A percentile compares a stretch with the other conserved stretches of the same genome.
phyloP scores from a whole-genome alignment of 2,797 vertebrate genomes.

The Momotus momota region DNA sequence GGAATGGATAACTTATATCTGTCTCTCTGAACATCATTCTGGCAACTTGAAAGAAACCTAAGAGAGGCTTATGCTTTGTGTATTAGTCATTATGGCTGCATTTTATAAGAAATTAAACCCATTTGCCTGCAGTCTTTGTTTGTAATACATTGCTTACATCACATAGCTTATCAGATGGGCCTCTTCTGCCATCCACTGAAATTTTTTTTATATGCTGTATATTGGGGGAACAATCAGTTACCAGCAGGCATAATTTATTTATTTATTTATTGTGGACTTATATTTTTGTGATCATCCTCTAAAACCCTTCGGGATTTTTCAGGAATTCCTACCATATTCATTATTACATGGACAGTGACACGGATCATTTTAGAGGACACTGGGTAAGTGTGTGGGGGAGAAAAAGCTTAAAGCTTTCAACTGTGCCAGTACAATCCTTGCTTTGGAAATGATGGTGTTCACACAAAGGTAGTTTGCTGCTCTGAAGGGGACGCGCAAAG shows the following conservation, averaged over 20 bases:
- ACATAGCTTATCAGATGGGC: not conserved
- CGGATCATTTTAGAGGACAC: constrained; percentile 89
- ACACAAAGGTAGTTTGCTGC: not conserved
- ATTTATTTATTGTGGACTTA: not conserved
- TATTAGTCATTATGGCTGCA: not conserved
- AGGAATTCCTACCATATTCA: constrained; percentile 90
- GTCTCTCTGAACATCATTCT: not conserved
- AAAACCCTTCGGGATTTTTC: not conserved
- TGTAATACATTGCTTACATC: not conserved
- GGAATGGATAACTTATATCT: not conserved
- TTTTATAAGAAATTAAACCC: not conserved
- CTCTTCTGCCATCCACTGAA: not conserved
- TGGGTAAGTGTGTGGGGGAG: constrained; percentile 80
- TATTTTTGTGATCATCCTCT: not conserved
- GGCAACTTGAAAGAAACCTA: not conserved
- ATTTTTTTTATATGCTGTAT: not conserved
- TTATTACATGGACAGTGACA: constrained; percentile 84
- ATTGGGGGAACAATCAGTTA: not conserved
- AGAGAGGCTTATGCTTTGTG: not conserved
- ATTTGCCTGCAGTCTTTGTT: not conserved
- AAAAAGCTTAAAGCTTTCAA: not conserved
- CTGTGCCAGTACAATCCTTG: not conserved
- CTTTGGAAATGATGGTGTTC: not conserved
- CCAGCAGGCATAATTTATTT: not conserved
- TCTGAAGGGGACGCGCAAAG: not conserved